A percentile compares a stretch with the other conserved stretches of the same genome.
phyloP scores from a whole-genome alignment of 37 sponge, comb jelly and placozoan genomes.

The Eunapius fragilis region DNA sequence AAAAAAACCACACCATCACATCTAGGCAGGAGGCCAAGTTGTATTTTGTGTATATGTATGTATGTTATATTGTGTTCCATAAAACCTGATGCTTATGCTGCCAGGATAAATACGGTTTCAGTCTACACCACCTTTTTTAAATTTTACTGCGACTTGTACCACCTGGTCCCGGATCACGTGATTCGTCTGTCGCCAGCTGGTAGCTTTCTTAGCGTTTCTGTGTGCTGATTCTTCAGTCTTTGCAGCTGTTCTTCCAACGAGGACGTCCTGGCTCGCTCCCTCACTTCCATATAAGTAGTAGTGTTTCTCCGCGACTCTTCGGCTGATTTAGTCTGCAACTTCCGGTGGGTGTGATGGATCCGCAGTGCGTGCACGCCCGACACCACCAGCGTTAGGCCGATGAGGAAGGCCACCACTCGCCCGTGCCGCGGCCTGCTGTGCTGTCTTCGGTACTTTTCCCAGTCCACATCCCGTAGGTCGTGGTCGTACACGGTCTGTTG shows the following conservation, averaged over 20 bases:
- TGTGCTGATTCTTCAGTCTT: not conserved
- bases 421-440: constrained; percentile 1
- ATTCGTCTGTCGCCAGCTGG: too few relatives aligned
- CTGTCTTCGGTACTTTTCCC: not conserved
- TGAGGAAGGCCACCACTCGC: constrained; percentile 6
- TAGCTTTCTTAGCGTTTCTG: not conserved
- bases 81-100: too few relatives aligned
- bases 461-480: constrained; percentile 7
- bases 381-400: constrained; percentile 17
- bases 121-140: too few relatives aligned
- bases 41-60: too few relatives aligned
- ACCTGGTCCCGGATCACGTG: too few relatives aligned
- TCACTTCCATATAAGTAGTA: constrained; percentile 1
- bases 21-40: not conserved
- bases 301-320: constrained; percentile 38
- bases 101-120: too few relatives aligned
- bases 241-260: constrained; percentile 47
- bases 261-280: constrained; percentile 43
- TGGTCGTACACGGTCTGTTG: not conserved
- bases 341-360: constrained; percentile 12
- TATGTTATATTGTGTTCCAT: too few relatives aligned
- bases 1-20: not conserved
- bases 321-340: not conserved
- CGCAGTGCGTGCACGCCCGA: constrained; percentile 12
- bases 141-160: too few relatives aligned